Evolutionary conservation across 2,888 invertebrate genomes (phyloP).

Genomic region (Limnephilus auricula): DNA sequence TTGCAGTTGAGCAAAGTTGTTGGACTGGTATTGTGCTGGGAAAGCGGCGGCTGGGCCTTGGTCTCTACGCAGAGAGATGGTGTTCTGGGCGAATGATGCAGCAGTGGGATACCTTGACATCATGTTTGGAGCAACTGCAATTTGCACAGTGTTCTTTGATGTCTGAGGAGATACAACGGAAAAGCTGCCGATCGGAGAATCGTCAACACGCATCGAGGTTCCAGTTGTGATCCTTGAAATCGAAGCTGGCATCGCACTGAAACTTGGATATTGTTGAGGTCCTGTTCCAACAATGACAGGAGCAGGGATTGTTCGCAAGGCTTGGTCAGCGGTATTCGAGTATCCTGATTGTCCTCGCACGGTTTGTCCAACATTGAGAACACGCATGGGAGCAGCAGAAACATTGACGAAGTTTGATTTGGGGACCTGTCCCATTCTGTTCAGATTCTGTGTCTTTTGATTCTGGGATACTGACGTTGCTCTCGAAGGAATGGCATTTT

Average conservation of each 20-base stretch:
- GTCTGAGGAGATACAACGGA: conserved; percentile 73
- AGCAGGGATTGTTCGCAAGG: conserved; percentile 69
- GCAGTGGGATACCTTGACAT: conserved; percentile 68
- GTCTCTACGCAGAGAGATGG: conserved; percentile 70
- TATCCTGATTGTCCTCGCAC: conserved; percentile 65
- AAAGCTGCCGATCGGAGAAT: conserved; percentile 69
- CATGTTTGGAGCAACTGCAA: conserved; percentile 68
- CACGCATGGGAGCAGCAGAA: conserved; percentile 72
- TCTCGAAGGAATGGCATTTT: conserved; percentile 74
- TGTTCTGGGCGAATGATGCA: conserved; percentile 69
- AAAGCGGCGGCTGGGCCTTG: conserved; percentile 37
- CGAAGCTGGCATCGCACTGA: conserved; percentile 77
- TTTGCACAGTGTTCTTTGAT: conserved; percentile 72
- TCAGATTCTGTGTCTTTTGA: conserved; percentile 68
- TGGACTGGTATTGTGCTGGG: conserved; percentile 20
- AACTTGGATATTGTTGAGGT: conserved; percentile 58
- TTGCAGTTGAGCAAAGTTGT: conserved; percentile 72
- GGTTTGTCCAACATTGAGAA: conserved; percentile 68
- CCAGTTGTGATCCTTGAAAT: conserved; percentile 78
- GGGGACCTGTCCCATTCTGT: conserved; percentile 64
- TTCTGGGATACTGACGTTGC: conserved; percentile 67
- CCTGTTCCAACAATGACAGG: conserved; percentile 49
- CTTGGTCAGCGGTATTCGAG: conserved; percentile 73
- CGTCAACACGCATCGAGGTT: conserved; percentile 70
- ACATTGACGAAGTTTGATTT: conserved; percentile 69